These are phyloP conservation scores for Drosophila subsilvestris DNA, from an alignment of 2,888 invertebrate genomes.

Conservation along the genomic window DNA sequence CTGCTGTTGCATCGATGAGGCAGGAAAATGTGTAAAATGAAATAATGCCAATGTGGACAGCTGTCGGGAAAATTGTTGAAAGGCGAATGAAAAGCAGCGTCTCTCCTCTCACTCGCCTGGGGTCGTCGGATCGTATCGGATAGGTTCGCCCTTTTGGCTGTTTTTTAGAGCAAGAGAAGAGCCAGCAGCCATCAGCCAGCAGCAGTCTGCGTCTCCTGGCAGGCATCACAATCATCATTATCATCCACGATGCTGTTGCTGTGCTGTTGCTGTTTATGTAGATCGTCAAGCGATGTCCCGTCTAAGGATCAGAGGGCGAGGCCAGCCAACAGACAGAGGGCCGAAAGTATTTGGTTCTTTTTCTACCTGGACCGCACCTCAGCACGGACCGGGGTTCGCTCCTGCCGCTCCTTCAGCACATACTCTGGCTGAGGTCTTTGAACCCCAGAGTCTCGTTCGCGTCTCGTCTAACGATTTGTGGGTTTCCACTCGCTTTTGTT, in stretches of 20 bases:
- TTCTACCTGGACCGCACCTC: constrained; percentile 50
- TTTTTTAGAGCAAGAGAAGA: constrained; percentile 31
- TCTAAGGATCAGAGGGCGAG: constrained; percentile 55
- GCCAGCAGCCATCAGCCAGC: not conserved
- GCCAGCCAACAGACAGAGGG: constrained; percentile 24
- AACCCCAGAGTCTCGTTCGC: constrained; percentile 56
- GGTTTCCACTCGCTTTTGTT: constrained; percentile 48
- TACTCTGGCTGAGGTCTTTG: constrained; percentile 64
- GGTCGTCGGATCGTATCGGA: constrained; percentile 13
- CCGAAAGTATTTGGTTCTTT: constrained; percentile 28
- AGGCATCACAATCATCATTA: constrained; percentile 57
- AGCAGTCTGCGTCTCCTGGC: constrained; percentile 32
- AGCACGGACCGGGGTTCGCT: constrained; percentile 34
- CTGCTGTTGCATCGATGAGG: constrained; percentile 52
- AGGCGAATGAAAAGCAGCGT: constrained; percentile 75
- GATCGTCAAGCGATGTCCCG: constrained; percentile 70
- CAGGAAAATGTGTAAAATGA: constrained; percentile 37
- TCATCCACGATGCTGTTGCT: constrained; percentile 34
- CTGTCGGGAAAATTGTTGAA: constrained; percentile 74
- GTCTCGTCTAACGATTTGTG: constrained; percentile 61
- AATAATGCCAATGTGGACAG: constrained; percentile 72
- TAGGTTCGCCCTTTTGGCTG: constrained; percentile 54
- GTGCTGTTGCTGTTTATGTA: constrained; percentile 48
- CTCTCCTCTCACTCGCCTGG: constrained; percentile 11
- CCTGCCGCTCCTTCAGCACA: constrained; percentile 6